Conservation (phyloP, 2,113 vertebrate species). For the Pteropus alecto region DNA sequence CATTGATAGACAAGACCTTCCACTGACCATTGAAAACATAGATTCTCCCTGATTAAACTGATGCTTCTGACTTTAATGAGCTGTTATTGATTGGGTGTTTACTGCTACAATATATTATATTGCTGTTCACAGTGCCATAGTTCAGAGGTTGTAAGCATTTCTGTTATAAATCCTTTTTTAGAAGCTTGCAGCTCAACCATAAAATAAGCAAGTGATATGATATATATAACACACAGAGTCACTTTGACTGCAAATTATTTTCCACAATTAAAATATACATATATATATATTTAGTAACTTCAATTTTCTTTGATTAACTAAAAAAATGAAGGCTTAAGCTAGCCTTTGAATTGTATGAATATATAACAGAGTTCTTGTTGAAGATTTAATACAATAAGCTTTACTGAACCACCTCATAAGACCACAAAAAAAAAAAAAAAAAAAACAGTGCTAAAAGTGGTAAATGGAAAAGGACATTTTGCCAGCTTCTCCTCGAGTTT, state of each 20-base stretch:
- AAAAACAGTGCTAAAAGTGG: background rate
- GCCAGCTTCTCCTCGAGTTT: background rate
- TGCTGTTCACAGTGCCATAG: background rate
- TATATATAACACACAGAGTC: background rate
- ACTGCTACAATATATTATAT: conserved; percentile 46
- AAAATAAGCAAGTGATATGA: background rate
- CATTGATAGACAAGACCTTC: conserved; percentile 81
- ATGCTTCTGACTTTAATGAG: conserved; percentile 57
- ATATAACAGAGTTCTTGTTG: background rate
- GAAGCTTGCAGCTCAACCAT: conserved; percentile 1
- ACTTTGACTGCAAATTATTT: conserved; percentile 6
- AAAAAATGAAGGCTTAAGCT: background rate
- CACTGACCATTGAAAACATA: conserved; percentile 58
- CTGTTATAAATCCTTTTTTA: conserved; percentile 7
- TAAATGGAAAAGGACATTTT: conserved; percentile 16
- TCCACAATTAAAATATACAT: background rate
- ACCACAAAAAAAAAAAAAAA: background rate
- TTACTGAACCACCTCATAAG: background rate
- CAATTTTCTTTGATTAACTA: background rate
- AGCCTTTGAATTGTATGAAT: background rate
- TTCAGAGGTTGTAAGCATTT: conserved; percentile 20
- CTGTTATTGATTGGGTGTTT: conserved; percentile 64
- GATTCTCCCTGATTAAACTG: conserved; percentile 55
- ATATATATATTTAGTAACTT: background rate
- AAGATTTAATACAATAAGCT: background rate